Evolutionary conservation across 2,888 invertebrate species (phyloP).

Genomic region (Deilephila elpenor): DNA sequence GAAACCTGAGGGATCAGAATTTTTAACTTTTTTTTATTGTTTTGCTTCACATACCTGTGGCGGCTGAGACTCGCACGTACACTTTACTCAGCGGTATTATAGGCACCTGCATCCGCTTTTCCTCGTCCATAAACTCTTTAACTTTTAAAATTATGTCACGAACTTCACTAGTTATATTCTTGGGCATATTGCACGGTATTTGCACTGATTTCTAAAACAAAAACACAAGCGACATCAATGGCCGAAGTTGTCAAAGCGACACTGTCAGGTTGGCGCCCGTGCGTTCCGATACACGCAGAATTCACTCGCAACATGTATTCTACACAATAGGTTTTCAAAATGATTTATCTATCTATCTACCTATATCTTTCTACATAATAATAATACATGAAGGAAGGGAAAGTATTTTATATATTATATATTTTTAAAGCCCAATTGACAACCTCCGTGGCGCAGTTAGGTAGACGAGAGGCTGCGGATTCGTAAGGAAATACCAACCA

Average conservation of each 20-base stretch:
- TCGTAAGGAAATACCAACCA: too few relatives aligned
- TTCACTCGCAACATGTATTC: neutral
- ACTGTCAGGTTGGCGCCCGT: neutral
- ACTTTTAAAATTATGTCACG: slow-evolving; percentile 80
- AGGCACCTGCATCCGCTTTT: slow-evolving; percentile 80
- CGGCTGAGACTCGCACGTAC: slow-evolving; percentile 76
- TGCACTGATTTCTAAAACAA: slow-evolving; percentile 41
- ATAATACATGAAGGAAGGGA: too few relatives aligned
- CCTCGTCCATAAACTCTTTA: slow-evolving; percentile 81
- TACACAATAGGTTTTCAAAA: too few relatives aligned
- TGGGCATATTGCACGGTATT: slow-evolving; percentile 67
- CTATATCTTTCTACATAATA: too few relatives aligned
- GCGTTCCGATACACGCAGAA: neutral
- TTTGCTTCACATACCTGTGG: slow-evolving; percentile 64
- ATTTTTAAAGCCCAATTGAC: too few relatives aligned
- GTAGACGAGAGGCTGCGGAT: too few relatives aligned
- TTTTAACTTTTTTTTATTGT: slow-evolving; percentile 19
- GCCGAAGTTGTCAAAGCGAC: slow-evolving; percentile 30
- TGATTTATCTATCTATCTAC: neutral
- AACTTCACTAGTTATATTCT: slow-evolving; percentile 78
- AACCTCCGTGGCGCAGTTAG: too few relatives aligned
- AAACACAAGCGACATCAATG: slow-evolving; percentile 31
- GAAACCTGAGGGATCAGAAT: neutral
- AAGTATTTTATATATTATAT: too few relatives aligned
- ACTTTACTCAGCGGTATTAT: slow-evolving; percentile 80